Conservation (phyloP, 1,140 invertebrate genomes). For the Ceratosolen fusciceps region DNA sequence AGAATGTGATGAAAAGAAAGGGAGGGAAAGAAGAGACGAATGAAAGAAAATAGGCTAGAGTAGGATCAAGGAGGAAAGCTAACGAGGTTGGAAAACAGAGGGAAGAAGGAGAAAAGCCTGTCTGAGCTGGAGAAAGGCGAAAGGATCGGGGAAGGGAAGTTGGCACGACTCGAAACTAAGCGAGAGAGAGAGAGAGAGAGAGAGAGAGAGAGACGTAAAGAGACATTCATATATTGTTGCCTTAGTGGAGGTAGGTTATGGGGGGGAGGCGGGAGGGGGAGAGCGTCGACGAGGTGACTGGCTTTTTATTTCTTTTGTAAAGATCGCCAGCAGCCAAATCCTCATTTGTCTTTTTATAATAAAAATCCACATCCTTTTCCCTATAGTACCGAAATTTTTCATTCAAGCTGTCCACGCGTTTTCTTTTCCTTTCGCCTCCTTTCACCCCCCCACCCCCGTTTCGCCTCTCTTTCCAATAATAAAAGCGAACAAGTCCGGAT, state of each 20-base stretch:
- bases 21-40: slow-evolving; percentile 12
- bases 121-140: slow-evolving; percentile 6
- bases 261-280: no score
- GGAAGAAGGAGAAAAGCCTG: background rate
- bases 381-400: background rate
- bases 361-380: background rate
- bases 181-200: slow-evolving; percentile 24
- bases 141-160: slow-evolving; percentile 32
- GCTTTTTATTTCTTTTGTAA: slow-evolving; percentile 14
- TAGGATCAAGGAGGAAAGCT: background rate
- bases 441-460: no score
- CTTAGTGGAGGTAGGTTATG: no score
- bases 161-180: slow-evolving; percentile 33
- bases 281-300: slow-evolving; percentile 2
- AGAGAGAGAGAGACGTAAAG: slow-evolving; percentile 28
- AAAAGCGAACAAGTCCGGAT: no score
- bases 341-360: slow-evolving; percentile 1
- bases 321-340: slow-evolving; percentile 8
- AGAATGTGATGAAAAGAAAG: slow-evolving; percentile 3
- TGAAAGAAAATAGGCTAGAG: background rate
- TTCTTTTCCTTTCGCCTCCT: no score
- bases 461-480: no score
- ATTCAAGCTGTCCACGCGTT: background rate
- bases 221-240: background rate
- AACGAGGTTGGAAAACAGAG: background rate